These are phyloP conservation scores for Galeruca laticollis DNA, from an alignment of 2,888 invertebrate genomes.

Conservation along the genomic window DNA sequence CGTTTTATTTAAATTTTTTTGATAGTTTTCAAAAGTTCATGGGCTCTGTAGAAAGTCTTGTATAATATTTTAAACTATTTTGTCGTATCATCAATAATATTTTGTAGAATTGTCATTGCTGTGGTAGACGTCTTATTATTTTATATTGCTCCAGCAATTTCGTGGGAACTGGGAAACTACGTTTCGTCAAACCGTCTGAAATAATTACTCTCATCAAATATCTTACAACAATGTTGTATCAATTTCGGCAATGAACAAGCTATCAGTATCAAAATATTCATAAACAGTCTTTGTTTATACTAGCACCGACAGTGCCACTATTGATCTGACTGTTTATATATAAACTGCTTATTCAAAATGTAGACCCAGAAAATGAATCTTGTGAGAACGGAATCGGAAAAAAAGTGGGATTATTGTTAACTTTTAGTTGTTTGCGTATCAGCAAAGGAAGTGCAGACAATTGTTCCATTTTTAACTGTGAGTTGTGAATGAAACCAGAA, in stretches of 20 bases:
- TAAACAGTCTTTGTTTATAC: slow-evolving; percentile 10
- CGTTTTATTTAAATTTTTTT: too few species aligned
- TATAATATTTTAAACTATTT: too few species aligned
- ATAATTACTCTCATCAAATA: neutral
- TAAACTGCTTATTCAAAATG: slow-evolving; percentile 14
- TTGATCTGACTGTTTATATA: neutral
- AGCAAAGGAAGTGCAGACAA: neutral
- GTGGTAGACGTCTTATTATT: too few species aligned
- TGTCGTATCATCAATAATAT: too few species aligned
- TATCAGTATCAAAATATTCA: slow-evolving; percentile 7
- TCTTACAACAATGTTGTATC: neutral
- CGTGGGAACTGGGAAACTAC: too few species aligned
- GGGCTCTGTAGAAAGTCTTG: too few species aligned
- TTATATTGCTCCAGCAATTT: neutral
- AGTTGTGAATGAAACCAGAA: neutral
- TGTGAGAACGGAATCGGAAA: slow-evolving; percentile 5
- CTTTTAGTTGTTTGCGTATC: neutral
- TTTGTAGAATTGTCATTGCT: too few species aligned
- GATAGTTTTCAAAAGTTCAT: too few species aligned
- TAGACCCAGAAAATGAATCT: neutral
- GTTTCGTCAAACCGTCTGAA: too few species aligned
- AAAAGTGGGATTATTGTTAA: neutral
- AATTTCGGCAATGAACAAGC: neutral
- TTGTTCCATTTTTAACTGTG: slow-evolving; percentile 2
- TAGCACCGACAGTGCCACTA: neutral